Evolutionary conservation across 2,113 vertebrate genomes (phyloP), one percentile per base, ranked within the genome.

Genomic region (Drymodes brunneopygia): DNA sequence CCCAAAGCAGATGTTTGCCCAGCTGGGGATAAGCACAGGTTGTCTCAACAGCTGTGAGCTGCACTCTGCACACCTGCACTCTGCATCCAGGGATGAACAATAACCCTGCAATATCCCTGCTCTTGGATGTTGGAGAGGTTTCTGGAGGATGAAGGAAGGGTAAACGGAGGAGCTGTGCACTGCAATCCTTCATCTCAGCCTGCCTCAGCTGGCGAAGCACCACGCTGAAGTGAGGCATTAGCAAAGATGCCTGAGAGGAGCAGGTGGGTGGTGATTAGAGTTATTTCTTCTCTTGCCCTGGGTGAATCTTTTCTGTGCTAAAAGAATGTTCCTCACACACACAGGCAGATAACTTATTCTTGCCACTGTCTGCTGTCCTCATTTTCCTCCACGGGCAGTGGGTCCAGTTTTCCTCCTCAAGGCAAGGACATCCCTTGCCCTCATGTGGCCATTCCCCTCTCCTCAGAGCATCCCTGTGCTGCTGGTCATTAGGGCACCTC

Each of bases 11-110:
- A 78, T 94, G 91, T 45, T 95, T 86, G 66, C 83, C 86, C 95
- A 95, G 92, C 83, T 95, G 86, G 86, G 58, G 86, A 38, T n/a
- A 74, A 86, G 74, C 91, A 80, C 80, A 97, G 94, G 94, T 94
- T 95, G 86, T n/a, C n/a, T 94, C 65, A 72, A 94, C 85, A 95
- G 78, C 88, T 65, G 62, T 21, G 87, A 70, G 90, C 18, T 84
- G 90, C 73, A 23, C 77, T 75, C 77, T 75, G 48, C 79, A n/a
- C 77, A 94, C 65, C 81, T 81, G 93, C 78, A 88, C 83, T 65
- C 90, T 71, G 65, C 93, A 95, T 77, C 65, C 95, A 72, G 0
- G 1, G 92, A 62, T 77, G 86, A 94, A 90, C 77, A 38, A 60
- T 35, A 92, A 51, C 35, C 60, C 86, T 62, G 61, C 79, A 67